Evolutionary conservation across 2,888 invertebrate genomes (phyloP), one percentile per base, ranked within the genome.

Genomic region (Yponomeuta cagnagella): DNA sequence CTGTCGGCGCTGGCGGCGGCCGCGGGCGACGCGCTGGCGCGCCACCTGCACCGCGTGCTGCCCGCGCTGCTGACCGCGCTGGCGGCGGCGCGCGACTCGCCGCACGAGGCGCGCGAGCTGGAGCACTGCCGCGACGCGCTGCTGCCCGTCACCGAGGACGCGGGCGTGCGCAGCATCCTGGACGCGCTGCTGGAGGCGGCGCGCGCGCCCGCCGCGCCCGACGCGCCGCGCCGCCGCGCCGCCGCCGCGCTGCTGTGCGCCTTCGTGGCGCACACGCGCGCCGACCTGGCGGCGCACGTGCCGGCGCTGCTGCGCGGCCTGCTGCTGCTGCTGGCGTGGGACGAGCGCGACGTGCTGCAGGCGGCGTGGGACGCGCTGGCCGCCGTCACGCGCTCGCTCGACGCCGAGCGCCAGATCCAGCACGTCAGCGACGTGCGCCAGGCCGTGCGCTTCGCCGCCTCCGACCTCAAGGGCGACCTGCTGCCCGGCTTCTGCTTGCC

Each of bases 121-220:
- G 97, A 97, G 79, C 97, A 98, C 84, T 98, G 98, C 83, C 96
- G 98, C 82, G 95, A 96, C 70, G 99, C 99, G 63, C 95, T 99
- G 74, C 91, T 99, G 76, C 98, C 99, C 0, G 97, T 99, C 2
- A 93, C 94, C 0, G 98, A 98, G 81, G 97, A 98, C 82, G 94
- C 95, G 37, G 98, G 98, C 12, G 95, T 98, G 33, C n/a, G 96
- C 70, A 96, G 96, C 1, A 95, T 98, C 9, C 95, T 98, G 89
- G 97, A 98, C 81, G 96, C 96, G 71, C 91, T 98, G 71, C 93
- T 98, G 85, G 95, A 96, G 76, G 95, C 95, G 15, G 95, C 96
- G 8, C 94, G 95, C 79, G 94, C 94, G 43, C 94, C 43, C 94
- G 0, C 93, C 94, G 75, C 80, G 96, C 65, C 93, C 10, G 96